Evolutionary conservation across 2,113 vertebrate species (phyloP), one percentile per base, ranked within the genome.

Genomic region (Spea bombifrons): DNA sequence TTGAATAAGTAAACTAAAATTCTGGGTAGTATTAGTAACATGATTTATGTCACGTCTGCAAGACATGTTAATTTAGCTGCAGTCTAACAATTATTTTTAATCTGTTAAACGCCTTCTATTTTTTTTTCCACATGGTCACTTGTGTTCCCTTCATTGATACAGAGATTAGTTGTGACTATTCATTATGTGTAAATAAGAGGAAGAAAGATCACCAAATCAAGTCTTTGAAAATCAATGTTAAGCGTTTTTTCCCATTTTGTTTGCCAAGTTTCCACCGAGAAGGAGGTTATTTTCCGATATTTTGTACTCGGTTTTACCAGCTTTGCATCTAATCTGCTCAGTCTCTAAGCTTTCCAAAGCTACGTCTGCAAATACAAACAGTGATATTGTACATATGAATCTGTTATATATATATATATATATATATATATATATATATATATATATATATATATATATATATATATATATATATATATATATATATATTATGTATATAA

Each of bases 141-240:
- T 64, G 61, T 3, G 61, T 64, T 64, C 61, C 61, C 3, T 48
- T 70, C n/a, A n/a, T 12, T 70, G n/a, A 8, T 50, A 8, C 5
- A 30, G 15, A 70, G 67, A 70, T 70, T 70, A 70, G 61, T 16
- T 15, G 13, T 70, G 47, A 48, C 67, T 49, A 8, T 17, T 68
- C 13, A 16, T 70, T 70, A 30, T 30, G 47, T 17, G 7, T 15
- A 70, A 70, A 17, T 10, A 50, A 8, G 47, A 49, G 46, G n/a
- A 50, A 50, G 66, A 67, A 44, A 67, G n/a, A 49, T 49, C 67
- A 17, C 67, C 66, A 48, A 16, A 70, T 49, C 67, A 70, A 13
- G 6, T 70, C 47, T 17, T 68, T 50, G 48, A 48, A 50, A 70
- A 48, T 48, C 67, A 16, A 49, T n/a, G 47, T 68, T 64, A 68